These are phyloP conservation scores for Eudyptes chrysolophus DNA, from an alignment of 2,113 vertebrate species.

Conservation along the genomic window DNA sequence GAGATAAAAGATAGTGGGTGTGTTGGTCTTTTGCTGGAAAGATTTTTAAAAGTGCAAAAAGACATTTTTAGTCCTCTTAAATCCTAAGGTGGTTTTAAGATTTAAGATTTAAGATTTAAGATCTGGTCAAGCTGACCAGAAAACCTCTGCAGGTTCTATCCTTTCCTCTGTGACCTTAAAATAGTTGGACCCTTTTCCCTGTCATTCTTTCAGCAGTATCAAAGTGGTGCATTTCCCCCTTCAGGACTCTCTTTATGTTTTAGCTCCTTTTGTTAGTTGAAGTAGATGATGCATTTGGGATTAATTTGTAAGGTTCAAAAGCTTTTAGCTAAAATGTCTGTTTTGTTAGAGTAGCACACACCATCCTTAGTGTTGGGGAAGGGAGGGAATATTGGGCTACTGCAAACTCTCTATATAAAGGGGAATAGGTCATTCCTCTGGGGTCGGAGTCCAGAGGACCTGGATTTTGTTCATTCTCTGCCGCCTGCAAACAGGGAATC, in stretches of 20 bases:
- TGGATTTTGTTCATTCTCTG: slow-evolving; percentile 4
- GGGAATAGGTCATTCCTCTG: not conserved
- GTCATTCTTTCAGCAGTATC: not conserved
- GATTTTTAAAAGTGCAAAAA: not conserved
- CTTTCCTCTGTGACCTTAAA: not conserved
- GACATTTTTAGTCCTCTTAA: not conserved
- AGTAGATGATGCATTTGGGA: not conserved
- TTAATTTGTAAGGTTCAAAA: not conserved
- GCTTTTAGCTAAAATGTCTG: not conserved
- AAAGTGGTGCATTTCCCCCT: not conserved
- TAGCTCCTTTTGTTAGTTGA: not conserved
- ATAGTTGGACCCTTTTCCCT: not conserved
- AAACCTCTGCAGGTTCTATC: not conserved
- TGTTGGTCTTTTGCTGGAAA: not conserved
- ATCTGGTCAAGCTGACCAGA: not conserved
- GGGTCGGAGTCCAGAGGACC: not conserved
- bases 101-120: too few relatives aligned
- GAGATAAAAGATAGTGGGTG: not conserved
- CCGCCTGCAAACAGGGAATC: not conserved
- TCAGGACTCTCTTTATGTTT: not conserved
- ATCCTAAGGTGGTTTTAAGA: too few relatives aligned
- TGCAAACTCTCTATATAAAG: not conserved
- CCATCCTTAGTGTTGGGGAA: not conserved
- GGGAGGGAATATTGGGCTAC: not conserved
- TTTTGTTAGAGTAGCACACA: not conserved